Base-by-base conservation (phyloP, 2,797 vertebrate species). In the Megaceryle alcyon region DNA sequence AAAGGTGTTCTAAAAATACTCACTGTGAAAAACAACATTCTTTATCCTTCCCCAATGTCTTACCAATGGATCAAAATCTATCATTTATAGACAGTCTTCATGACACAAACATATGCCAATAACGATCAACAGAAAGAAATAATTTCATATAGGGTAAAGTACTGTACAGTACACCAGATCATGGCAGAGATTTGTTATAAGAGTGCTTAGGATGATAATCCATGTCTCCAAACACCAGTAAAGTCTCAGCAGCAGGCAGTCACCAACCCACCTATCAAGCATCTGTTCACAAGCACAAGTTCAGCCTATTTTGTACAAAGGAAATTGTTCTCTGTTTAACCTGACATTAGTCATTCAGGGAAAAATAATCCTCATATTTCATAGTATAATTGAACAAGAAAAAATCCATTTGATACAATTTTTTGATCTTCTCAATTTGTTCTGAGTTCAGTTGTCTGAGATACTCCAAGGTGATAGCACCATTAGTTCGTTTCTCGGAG, bases 331-430 rank as follows among this genome's bases (percentile, higher is more conserved):
- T 76, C 75, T 78, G 19, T 61, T 90, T 51, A 86, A 68, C 21
- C 70, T 44, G 48, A 29, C 12, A 23, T 82, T 82, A 96, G 43
- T 60, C 15, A 53, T 88, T 61, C 21, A 25, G 51, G 19, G 85
- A 60, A 71, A 82, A 86, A 70, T 92, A 78, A 57, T 95, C 87
- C 44, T 94, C 44, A 7, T 96, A 93, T 33, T 88, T 61, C 54
- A 12, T 71, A 54, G 87, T 84, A n/a, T 98, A 98, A 63, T 95
- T 96, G 61, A 98, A 98, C 77, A 97, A 79, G 54, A 94, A 53
- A 48, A 97, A 97, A 87, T 98, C 97, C 66, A 94, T 85, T 56
- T 83, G n/a, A 70, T 97, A 98, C 37, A 97, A 7, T 6, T 95
- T 85, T 51, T 88, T 92, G 2, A 98, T 83, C 64, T 95, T 95